Base-by-base conservation (phyloP, 92 coral and sea anemone species). In the Virgularia gustaviana region DNA sequence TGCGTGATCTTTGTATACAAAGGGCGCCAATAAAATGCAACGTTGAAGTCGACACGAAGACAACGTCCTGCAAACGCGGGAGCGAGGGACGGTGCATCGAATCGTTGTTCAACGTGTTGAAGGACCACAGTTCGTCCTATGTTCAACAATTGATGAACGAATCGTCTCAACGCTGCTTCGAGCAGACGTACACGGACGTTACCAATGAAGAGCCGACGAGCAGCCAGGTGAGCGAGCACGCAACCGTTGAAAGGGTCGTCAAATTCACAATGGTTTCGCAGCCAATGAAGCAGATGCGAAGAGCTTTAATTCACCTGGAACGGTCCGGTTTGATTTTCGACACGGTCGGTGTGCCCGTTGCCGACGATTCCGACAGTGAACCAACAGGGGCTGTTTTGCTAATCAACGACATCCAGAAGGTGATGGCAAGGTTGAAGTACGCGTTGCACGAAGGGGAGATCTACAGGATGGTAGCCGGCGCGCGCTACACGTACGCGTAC, bases 361-460 rank as follows among this genome's bases (percentile, higher is more conserved):
- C n/a, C n/a, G n/a, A n/a, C n/a, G n/a, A n/a, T n/a, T n/a, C n/a
- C n/a, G n/a, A n/a, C n/a, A n/a, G n/a, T n/a, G n/a, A n/a, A n/a
- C n/a, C n/a, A n/a, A n/a, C n/a, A n/a, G n/a, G n/a, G n/a, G n/a
- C n/a, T n/a, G 76, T 72, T 37, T 52, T 79, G 4, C 43, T 78
- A 6, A 61, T 64, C 61, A 82, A 77, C 43, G 83, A 82, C 63
- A 82, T 82, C 16, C 63, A 59, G 27, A 31, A 57, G 16, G 77
- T 33, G 9, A 32, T n/a, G n/a, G n/a, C 44, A 23, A 76, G 68
- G 49, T 81, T 79, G 0, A 32, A 55, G 6, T 81, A 51, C 39
- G 57, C 54, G 0, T 43, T n/a, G 27, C 30, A 59, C 33, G 42
- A 68, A 12, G 87, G 87, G 15, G 83, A 60, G 22, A 70, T 82